A percentile compares a stretch with the other conserved stretches of the same genome.
phyloP scores from a whole-genome alignment of 1,140 invertebrate genomes.

The Papilio glaucus region DNA sequence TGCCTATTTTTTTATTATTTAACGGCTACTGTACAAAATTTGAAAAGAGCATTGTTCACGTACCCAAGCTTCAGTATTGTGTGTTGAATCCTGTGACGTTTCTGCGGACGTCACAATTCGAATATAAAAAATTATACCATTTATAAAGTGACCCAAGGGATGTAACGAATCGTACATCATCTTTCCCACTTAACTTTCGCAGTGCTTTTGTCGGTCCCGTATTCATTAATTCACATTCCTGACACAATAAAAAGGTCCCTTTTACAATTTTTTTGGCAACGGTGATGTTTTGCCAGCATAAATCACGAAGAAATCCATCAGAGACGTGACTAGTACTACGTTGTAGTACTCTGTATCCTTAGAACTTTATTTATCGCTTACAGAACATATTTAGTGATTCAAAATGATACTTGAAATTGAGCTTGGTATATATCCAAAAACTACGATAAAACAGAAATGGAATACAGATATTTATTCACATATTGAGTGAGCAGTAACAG shows the following conservation, averaged over 20 bases:
- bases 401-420: too few relatives aligned
- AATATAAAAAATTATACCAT: slow-evolving; percentile 35
- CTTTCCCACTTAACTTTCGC: slow-evolving; percentile 33
- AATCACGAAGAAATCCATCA: slow-evolving; percentile 19
- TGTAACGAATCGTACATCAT: slow-evolving; percentile 32
- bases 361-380: background rate
- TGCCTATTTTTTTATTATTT: too few relatives aligned
- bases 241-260: slow-evolving; percentile 33
- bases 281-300: slow-evolving; percentile 21
- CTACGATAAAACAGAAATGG: too few relatives aligned
- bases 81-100: background rate
- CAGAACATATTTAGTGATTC: too few relatives aligned
- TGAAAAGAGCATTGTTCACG: background rate
- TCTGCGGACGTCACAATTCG: slow-evolving; percentile 14
- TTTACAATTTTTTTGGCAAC: slow-evolving; percentile 10
- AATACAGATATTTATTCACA: too few relatives aligned
- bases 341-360: background rate
- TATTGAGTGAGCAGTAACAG: too few relatives aligned
- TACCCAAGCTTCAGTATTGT: background rate
- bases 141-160: slow-evolving; percentile 36
- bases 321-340: background rate
- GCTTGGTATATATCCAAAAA: too few relatives aligned
- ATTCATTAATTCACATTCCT: slow-evolving; percentile 36
- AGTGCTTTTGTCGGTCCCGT: slow-evolving; percentile 33
- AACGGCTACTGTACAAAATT: too few relatives aligned